A percentile compares a stretch with the other conserved stretches of the same genome.
phyloP scores from a whole-genome alignment of 2,888 invertebrate species.

The Seira sanloemensis region DNA sequence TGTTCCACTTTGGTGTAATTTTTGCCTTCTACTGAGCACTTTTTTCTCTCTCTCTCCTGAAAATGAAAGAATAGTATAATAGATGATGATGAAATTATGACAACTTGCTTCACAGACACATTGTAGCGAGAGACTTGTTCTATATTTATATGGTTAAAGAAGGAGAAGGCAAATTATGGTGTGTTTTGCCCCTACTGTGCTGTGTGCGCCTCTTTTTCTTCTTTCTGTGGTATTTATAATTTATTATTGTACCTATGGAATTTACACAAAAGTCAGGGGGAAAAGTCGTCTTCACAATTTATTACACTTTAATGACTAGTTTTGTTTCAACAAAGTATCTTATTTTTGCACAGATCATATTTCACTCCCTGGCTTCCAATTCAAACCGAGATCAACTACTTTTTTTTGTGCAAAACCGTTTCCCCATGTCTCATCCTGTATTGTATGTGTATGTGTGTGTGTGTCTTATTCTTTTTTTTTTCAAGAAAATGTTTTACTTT shows the following conservation, averaged over 20 bases:
- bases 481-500: constrained; percentile 13
- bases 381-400: constrained; percentile 30
- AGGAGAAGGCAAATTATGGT: too few species aligned
- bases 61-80: too few species aligned
- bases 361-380: constrained; percentile 8
- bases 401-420: neutral
- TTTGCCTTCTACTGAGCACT: too few species aligned
- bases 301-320: constrained; percentile 13
- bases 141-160: too few species aligned
- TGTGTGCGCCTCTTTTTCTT: neutral
- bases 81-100: too few species aligned
- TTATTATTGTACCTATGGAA: neutral
- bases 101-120: too few species aligned
- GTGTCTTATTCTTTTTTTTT: neutral
- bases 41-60: too few species aligned
- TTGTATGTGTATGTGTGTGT: too few species aligned
- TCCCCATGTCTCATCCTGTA: neutral
- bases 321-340: constrained; percentile 19
- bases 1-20: too few species aligned
- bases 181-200: neutral
- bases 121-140: too few species aligned
- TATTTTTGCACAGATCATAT: constrained; percentile 12
- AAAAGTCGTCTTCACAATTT: constrained; percentile 1
- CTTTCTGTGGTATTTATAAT: constrained; percentile 2
- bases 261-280: neutral